Conservation (phyloP, 2,888 invertebrate genomes). For the Ophion ventricosus region DNA sequence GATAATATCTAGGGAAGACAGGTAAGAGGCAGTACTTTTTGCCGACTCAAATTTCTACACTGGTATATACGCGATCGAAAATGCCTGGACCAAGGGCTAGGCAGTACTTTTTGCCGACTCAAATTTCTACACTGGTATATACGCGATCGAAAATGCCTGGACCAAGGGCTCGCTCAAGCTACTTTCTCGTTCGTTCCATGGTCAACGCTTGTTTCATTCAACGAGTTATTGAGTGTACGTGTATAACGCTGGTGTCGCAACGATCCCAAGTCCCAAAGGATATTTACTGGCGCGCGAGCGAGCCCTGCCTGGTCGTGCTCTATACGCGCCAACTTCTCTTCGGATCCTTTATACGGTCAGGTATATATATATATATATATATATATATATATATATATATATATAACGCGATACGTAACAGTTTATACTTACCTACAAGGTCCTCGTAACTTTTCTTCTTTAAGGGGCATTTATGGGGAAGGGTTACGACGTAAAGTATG, state of each 20-base stretch:
- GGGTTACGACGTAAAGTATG: constrained; percentile 58
- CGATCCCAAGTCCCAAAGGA: constrained; percentile 38
- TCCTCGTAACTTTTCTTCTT: constrained; percentile 62
- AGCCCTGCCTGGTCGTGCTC: not conserved
- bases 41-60: too few relatives aligned
- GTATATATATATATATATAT: constrained; percentile 37
- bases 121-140: too few relatives aligned
- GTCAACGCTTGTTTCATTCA: constrained; percentile 55
- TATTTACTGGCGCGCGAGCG: constrained; percentile 5
- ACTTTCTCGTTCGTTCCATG: constrained; percentile 26
- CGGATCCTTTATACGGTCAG: constrained; percentile 19
- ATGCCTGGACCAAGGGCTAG: not conserved
- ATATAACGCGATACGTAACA: constrained; percentile 53
- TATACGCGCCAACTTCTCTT: constrained; percentile 33
- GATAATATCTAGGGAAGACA: too few relatives aligned
- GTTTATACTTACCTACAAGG: constrained; percentile 42
- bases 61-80: too few relatives aligned
- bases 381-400: too few relatives aligned
- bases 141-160: not conserved
- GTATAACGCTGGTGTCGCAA: not conserved
- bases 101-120: too few relatives aligned
- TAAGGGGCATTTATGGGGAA: constrained; percentile 59
- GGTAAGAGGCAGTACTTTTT: too few relatives aligned
- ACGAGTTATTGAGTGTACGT: constrained; percentile 53
- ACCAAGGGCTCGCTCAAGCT: not conserved